Base-by-base conservation (phyloP, 2,113 vertebrate species). In the Cyphomyrus plagiostoma region DNA sequence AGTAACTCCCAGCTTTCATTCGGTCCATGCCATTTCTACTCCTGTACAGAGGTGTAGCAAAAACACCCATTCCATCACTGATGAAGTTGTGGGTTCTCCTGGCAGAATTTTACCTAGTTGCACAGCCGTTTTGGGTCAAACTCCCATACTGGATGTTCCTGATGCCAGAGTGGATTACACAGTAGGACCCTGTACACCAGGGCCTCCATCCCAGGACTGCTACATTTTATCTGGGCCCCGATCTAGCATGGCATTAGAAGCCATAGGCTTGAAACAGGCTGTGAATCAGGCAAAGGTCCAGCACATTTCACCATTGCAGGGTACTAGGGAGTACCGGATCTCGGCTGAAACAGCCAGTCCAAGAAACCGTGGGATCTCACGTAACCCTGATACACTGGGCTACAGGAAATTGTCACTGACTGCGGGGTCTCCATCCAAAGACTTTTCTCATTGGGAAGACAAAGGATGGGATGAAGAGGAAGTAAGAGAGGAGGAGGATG, bases 161-260 rank as follows among this genome's bases (percentile, higher is more conserved):
- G 48, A 35, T 56, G 23, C 48, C 48, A 7, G 48, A 39, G 49
- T 39, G 17, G 50, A 39, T 49, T 35, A 35, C n/a, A 21, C 48
- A 56, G 26, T 21, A 19, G 50, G 1, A 35, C 5, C 49, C n/a
- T 50, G 48, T 86, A 86, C 26, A 26, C n/a, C 89, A 66, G 7
- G 77, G 91, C 42, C 49, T 91, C 66, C 90, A 21, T 85, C 92
- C 48, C 48, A 90, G 82, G 90, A 89, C 42, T 80, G 42, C 26
- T 17, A 85, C 3, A 13, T 91, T 70, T 46, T 90, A 45, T 62
- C 48, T 39, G 49, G n/a, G 74, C 46, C 46, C 52, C 45, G 1
- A 1, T 50, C n/a, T n/a, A 46, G 23, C 53, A n/a, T 87, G 30
- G 85, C 8, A 58, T 21, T 39, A 52, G 83, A 70, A 39, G 26